Base-by-base conservation (phyloP, 2,888 invertebrate species). In the Zele albiditarsus region DNA sequence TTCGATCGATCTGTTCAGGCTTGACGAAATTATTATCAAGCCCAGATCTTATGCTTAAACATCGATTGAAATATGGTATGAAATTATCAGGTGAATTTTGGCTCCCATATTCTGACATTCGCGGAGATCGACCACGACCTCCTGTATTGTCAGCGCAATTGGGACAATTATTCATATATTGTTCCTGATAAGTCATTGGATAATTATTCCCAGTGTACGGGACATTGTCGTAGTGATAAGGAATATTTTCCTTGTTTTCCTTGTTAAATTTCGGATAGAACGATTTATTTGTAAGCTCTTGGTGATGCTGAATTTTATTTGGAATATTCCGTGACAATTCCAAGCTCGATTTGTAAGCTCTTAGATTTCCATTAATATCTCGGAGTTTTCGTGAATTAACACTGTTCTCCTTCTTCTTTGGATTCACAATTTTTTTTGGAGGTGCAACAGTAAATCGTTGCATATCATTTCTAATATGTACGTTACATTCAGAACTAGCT, bases 351-450 rank as follows among this genome's bases (percentile, higher is more conserved):
- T 57, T 69, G 5, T 12, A 25, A 3, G 3, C 60, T 46, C 28
- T 49, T 3, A 74, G 12, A 16, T 78, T 79, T 10, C 72, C 79
- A 28, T 79, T 79, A n/a, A 77, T 70, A 5, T 78, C 77, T 10
- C 58, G 65, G 46, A 65, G 46, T 0, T 70, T 28, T 20, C 65
- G 49, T 23, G 49, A 63, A 33, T 58, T 65, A 2, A 6, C 8
- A 23, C 2, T 49, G 10, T 16, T 27, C 28, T 67, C 53, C 23
- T 70, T 28, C 5, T 62, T 28, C 16, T 53, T 49, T 38, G 69
- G 5, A 63, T 66, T 66, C 23, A 38, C 25, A 20, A 28, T 20
- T 71, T n/a, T 28, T 12, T 33, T 38, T 3, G 60, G 60, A 28
- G 14, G 2, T 2, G 63, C 46, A n/a, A 62, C 8, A 14, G 38